These are phyloP conservation scores for Dimorphilus gyrociliatus DNA, from an alignment of 2,888 invertebrate species.

Conservation along the genomic window DNA sequence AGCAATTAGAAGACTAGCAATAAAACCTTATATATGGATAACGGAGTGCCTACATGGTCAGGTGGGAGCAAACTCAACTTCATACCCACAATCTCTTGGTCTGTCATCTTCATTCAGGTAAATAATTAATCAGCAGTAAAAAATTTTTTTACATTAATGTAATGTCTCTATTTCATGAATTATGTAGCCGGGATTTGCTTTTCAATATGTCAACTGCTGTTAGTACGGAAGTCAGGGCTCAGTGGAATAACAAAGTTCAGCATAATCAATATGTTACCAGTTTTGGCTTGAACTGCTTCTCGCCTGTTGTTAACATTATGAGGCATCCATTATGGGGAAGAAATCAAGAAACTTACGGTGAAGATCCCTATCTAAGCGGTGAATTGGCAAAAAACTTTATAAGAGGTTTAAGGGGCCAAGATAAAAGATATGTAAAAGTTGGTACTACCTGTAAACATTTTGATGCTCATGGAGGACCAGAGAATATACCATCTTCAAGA, in stretches of 20 bases:
- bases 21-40: constrained; percentile 26
- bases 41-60: constrained; percentile 30
- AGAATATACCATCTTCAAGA: constrained; percentile 17
- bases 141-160: no score
- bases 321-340: constrained; percentile 35
- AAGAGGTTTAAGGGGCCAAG: constrained; percentile 23
- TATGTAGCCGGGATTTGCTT: constrained; percentile 11
- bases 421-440: constrained; percentile 22
- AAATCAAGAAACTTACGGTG: constrained; percentile 35
- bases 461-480: constrained; percentile 31
- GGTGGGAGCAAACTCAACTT: constrained; percentile 20
- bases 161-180: no score
- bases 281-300: constrained; percentile 27
- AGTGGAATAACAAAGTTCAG: constrained; percentile 10
- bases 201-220: constrained; percentile 11
- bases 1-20: constrained; percentile 22
- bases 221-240: constrained; percentile 14
- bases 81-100: constrained; percentile 27
- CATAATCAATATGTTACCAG: constrained; percentile 11
- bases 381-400: constrained; percentile 20
- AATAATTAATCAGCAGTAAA: no score
- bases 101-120: constrained; percentile 30
- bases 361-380: constrained; percentile 28
- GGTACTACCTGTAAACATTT: constrained; percentile 33
- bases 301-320: constrained; percentile 33